Percentiles rank a stretch among this genome's conserved stretches.
These are phyloP conservation scores for Rhinichthys klamathensis DNA, from an alignment of 2,113 vertebrate species.

Conservation along the genomic window DNA sequence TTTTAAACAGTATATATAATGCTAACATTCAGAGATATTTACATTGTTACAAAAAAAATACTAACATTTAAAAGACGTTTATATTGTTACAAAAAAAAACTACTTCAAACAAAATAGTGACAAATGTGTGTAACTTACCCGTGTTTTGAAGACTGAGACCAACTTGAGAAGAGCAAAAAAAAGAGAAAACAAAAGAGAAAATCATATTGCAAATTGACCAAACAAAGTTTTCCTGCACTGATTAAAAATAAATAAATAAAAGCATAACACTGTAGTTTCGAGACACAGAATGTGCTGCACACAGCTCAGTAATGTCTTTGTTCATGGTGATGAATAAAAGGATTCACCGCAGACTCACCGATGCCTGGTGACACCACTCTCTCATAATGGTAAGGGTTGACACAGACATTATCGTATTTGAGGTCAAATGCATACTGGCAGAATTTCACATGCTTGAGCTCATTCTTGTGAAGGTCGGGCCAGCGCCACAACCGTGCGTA, in stretches of 20 bases:
- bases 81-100: no score
- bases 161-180: constrained; percentile 56
- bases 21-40: no score
- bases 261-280: background rate
- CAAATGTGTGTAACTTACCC: constrained; percentile 62
- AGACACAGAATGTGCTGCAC: background rate
- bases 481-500: constrained; percentile 81
- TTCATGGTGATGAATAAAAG: background rate
- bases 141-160: constrained; percentile 78
- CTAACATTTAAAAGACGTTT: no score
- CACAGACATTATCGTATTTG: constrained; percentile 80
- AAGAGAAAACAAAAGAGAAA: background rate
- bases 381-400: constrained; percentile 82
- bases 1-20: no score
- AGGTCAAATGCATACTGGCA: constrained; percentile 84
- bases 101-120: no score
- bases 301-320: background rate
- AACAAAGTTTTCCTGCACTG: background rate
- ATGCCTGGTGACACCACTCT: constrained; percentile 77
- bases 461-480: constrained; percentile 84
- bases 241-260: background rate
- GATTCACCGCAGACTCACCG: constrained; percentile 61
- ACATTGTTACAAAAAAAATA: no score
- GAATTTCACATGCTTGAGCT: constrained; percentile 82
- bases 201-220: background rate